Base-by-base conservation (phyloP, 1,140 invertebrate genomes). In the Drosophila jambulina region DNA sequence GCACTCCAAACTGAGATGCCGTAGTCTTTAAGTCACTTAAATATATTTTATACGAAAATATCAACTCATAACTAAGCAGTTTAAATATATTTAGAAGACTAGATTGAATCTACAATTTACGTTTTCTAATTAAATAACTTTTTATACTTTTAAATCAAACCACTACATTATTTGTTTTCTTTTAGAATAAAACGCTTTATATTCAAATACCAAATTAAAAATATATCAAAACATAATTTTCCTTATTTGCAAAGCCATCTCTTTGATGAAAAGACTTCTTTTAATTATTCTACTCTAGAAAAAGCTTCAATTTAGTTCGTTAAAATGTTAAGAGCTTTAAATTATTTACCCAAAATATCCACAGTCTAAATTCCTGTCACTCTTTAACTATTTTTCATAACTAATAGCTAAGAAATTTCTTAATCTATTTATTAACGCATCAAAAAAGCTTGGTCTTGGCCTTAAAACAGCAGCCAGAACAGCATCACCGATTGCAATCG, bases 1-100 rank as follows among this genome's bases (percentile, higher is more conserved):
- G 40, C 54, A 71, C 65, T 78, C 56, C 36, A 68, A 57, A 43
- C 40, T 19, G 34, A 57, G 74, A 19, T 61, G 46, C 40, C 40
- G 19, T 3, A 38, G 12, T 36, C 45, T 29, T 2, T 25, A 40
- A 34, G 4, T 25, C 21, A 13, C 19, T 8, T 36, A 10, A 4
- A 23, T 23, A 25, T 7, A 42, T 42, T 42, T 42, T 36, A 43
- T 25, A n/a, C 34, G 3, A n/a, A 57, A 57, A 57, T 25, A 13
- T 25, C 21, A 36, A 25, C 53, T 38, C 21, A 10, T 3, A 2
- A 15, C 15, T 10, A 17, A 23, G 19, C 19, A 23, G 3, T 23
- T 36, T 21, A 34, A 23, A 53, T 21, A 21, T 13, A 19, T 19
- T 32, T 1, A 9, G 49, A 36, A 12, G 32, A 1, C 4, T 10